Conservation (phyloP, 23 tunicate genomes). For the Trididemnum nubilum region DNA sequence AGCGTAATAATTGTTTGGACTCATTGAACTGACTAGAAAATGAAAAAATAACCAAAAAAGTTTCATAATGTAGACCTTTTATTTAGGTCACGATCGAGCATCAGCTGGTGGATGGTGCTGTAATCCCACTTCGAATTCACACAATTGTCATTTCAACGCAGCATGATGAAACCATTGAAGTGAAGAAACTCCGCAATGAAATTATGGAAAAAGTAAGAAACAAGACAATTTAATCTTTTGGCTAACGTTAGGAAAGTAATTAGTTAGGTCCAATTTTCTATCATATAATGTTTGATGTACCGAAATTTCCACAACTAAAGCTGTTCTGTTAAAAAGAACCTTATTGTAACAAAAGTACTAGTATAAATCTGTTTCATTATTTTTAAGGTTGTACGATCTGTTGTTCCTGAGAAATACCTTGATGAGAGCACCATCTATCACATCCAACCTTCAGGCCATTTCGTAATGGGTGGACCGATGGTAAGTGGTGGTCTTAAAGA, state of each 20-base stretch:
- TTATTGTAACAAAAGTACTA: no score
- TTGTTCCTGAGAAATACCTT: conserved; percentile 79
- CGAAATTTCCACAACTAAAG: no score
- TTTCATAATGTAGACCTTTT: no score
- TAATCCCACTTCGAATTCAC: conserved; percentile 93
- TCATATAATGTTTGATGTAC: not conserved
- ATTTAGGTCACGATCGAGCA: conserved; percentile 96
- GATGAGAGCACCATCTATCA: conserved; percentile 80
- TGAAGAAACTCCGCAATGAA: conserved; percentile 64
- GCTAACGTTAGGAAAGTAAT: not conserved
- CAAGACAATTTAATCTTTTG: no score
- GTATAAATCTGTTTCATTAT: no score
- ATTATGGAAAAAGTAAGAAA: conserved; percentile 79
- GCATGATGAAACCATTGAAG: conserved; percentile 60
- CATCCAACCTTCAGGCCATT: conserved; percentile 94
- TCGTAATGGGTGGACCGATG: conserved; percentile 94
- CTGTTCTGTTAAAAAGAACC: no score
- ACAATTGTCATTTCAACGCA: conserved; percentile 95
- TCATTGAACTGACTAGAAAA: no score
- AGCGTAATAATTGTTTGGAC: no score
- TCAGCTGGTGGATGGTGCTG: conserved; percentile 85
- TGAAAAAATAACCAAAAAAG: not conserved
- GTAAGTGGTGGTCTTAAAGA: conserved; percentile 38
- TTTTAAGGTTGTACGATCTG: conserved; percentile 77
- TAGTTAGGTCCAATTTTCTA: not conserved